phyloP scores from a whole-genome alignment of 2,113 vertebrate genomes.

The Ciconia boyciana region DNA sequence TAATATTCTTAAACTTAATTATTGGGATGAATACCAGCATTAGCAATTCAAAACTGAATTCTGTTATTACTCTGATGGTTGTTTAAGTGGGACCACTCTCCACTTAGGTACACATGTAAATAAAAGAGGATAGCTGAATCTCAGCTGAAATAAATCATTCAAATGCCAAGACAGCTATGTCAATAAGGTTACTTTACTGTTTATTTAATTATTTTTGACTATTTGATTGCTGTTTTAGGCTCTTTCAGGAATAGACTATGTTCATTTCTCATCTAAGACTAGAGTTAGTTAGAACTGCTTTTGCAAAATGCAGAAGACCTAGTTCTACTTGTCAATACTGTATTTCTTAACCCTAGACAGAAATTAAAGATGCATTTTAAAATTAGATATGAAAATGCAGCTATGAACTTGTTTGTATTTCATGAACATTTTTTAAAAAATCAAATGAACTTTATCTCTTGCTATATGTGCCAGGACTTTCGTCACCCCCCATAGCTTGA shows the following conservation, averaged over 20 bases:
- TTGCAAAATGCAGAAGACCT: neutral
- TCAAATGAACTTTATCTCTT: neutral
- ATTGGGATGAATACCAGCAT: neutral
- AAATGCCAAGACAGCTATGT: neutral
- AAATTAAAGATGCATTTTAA: neutral
- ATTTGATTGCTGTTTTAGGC: neutral
- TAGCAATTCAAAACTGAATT: conserved; percentile 1
- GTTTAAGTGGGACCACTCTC: neutral
- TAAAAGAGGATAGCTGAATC: neutral
- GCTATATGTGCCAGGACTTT: neutral
- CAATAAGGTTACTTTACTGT: neutral
- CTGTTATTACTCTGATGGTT: neutral
- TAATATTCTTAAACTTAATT: neutral
- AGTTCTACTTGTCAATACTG: neutral
- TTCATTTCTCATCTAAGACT: neutral
- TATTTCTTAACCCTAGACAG: neutral
- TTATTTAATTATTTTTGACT: neutral
- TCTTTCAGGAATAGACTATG: neutral
- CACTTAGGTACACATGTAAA: neutral
- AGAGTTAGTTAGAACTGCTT: neutral
- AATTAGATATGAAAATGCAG: neutral
- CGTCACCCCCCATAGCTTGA: neutral
- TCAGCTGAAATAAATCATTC: neutral
- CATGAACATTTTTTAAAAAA: neutral
- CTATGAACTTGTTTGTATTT: neutral